These are phyloP conservation scores for Geodia barretti DNA, from an alignment of 37 sponge, comb jelly and placozoan species.

Conservation along the genomic window DNA sequence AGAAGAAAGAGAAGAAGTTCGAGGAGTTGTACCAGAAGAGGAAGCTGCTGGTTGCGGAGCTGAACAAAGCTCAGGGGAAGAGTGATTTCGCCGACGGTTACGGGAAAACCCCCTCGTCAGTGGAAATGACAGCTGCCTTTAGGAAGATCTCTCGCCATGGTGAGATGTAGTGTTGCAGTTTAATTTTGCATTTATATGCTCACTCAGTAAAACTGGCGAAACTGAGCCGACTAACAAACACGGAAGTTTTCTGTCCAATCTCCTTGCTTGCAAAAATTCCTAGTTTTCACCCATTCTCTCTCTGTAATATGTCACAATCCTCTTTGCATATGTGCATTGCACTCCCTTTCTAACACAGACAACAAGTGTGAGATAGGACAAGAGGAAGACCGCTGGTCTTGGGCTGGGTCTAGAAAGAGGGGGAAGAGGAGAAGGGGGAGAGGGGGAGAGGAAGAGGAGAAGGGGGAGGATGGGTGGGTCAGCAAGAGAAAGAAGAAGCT, in stretches of 20 bases:
- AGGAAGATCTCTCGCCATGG: constrained; percentile 6
- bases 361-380: constrained; percentile 57
- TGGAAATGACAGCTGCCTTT: constrained; percentile 11
- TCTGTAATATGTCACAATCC: too few species aligned
- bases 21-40: constrained; percentile 6
- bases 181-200: too few species aligned
- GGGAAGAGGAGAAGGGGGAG: not conserved
- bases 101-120: not conserved
- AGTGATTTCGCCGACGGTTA: constrained; percentile 38
- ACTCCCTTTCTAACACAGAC: constrained; percentile 18
- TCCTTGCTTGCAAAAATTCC: too few species aligned
- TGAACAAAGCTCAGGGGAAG: constrained; percentile 32
- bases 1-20: not conserved
- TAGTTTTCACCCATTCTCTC: too few species aligned
- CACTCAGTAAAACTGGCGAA: too few species aligned
- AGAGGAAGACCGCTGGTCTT: constrained; percentile 9
- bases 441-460: not conserved
- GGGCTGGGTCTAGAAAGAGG: constrained; percentile 15
- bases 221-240: too few species aligned
- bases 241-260: too few species aligned
- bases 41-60: constrained; percentile 43
- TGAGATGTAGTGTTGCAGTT: not conserved
- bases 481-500: constrained; percentile 42
- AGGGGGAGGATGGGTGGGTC: constrained; percentile 15
- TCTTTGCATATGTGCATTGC: too few species aligned